These are phyloP conservation scores for Drosophila macrospina DNA, from an alignment of 2,888 invertebrate genomes.

Conservation along the genomic window DNA sequence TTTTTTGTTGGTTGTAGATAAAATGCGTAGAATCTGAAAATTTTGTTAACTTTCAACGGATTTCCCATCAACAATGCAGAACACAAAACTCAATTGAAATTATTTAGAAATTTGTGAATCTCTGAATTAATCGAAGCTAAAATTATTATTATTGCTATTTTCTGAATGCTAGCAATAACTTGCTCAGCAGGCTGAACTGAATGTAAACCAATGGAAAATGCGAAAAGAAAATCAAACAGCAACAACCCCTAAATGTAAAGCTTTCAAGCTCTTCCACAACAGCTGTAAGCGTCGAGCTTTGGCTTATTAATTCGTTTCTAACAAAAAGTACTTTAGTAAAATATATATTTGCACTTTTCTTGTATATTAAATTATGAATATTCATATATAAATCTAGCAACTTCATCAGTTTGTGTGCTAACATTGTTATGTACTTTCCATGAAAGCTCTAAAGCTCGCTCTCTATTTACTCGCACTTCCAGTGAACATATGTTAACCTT, in stretches of 20 bases:
- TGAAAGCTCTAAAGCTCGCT: slow-evolving; percentile 43
- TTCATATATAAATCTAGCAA: neutral
- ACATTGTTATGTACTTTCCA: slow-evolving; percentile 3
- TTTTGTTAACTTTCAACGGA: neutral
- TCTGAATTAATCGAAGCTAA: slow-evolving; percentile 1
- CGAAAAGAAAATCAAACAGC: slow-evolving; percentile 36
- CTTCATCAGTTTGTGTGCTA: neutral
- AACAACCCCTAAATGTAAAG: slow-evolving; percentile 54
- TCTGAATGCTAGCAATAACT: slow-evolving; percentile 1
- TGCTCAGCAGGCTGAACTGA: slow-evolving; percentile 24
- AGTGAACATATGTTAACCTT: slow-evolving; percentile 65
- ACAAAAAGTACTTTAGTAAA: neutral
- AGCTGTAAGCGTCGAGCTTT: slow-evolving; percentile 45
- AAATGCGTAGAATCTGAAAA: slow-evolving; percentile 25
- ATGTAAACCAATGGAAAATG: slow-evolving; percentile 75
- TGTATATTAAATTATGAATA: neutral
- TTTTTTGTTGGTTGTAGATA: slow-evolving; percentile 50
- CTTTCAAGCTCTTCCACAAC: slow-evolving; percentile 49
- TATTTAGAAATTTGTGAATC: slow-evolving; percentile 1
- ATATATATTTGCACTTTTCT: neutral
- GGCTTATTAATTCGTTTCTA: neutral
- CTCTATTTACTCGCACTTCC: slow-evolving; percentile 33
- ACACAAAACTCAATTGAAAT: slow-evolving; percentile 2
- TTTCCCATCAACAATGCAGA: slow-evolving; percentile 6
- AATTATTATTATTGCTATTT: neutral